Evolutionary conservation across 1,140 invertebrate genomes (phyloP), one percentile per base, ranked within the genome.

Genomic region (Pentalonia nigronervosa): DNA sequence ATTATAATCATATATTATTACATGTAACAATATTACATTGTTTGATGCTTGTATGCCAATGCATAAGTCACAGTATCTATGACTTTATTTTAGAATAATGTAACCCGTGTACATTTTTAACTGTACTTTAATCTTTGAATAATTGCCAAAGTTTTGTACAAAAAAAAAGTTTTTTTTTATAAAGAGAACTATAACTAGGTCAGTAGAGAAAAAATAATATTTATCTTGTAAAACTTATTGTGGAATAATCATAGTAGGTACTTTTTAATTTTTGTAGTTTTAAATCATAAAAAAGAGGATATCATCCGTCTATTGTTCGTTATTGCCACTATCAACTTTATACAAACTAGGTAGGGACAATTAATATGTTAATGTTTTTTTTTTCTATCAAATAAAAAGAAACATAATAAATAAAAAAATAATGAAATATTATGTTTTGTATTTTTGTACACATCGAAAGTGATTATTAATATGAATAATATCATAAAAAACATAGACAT

Each of bases 181-280:
- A 36, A 36, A 36, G 8, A 83, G 8, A 36, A 83, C 34, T 81
- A 34, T 36, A 81, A 81, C 20, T 83, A 83, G 81, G 81, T 83
- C 81, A 83, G 34, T 83, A 41, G 81, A 36, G 81, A 83, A 83
- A 83, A 83, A 83, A 41, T 9, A 3, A 23, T 8, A 83, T 83
- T 83, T 83, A 83, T 83, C n/a, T 83, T 83, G 2, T 23, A 83
- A 83, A 83, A 83, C 81, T 83, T 83, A 83, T 83, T 41, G 36
- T 21, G 81, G 23, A 41, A 83, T 83, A 83, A 36, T 21, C 81
- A 41, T 41, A 20, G 17, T 36, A 41, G 30, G 60, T 76, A 76
- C 60, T 76, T 76, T 67, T 76, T 53, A 76, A 76, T n/a, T 76
- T 76, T 76, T 76, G 14, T 76, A 76, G 60, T 76, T 76, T 76